A percentile compares a stretch with the other conserved stretches of the same genome.
These are phyloP conservation scores for Microplitis demolitor DNA, from an alignment of 1,140 invertebrate genomes.

Conservation along the genomic window DNA sequence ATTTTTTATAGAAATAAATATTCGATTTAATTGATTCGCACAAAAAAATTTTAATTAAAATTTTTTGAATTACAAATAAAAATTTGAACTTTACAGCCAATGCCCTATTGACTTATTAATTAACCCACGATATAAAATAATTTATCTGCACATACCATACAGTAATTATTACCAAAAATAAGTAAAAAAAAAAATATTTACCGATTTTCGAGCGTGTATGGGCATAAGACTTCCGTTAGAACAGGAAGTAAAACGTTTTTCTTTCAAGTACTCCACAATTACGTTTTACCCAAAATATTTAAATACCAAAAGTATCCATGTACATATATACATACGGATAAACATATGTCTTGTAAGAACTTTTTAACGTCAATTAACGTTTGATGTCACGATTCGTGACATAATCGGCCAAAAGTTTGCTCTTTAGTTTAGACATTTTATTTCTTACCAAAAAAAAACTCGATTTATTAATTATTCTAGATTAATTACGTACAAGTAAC, in stretches of 20 bases:
- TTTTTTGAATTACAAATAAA: too few species aligned
- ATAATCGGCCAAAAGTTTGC: constrained; percentile 45
- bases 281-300: too few species aligned
- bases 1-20: too few species aligned
- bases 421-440: constrained; percentile 47
- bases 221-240: constrained; percentile 57
- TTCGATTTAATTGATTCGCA: too few species aligned
- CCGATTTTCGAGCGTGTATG: constrained; percentile 59
- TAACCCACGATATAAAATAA: too few species aligned
- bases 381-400: constrained; percentile 44
- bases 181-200: constrained; percentile 41
- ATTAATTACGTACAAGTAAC: too few species aligned
- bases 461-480: too few species aligned
- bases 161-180: not conserved
- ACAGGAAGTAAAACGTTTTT: constrained; percentile 3
- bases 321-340: not conserved
- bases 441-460: not conserved
- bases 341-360: not conserved
- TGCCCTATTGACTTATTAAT: too few species aligned
- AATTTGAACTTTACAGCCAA: too few species aligned
- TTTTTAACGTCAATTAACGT: constrained; percentile 38
- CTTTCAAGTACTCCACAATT: not conserved
- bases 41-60: too few species aligned
- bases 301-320: too few species aligned
- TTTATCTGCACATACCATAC: too few species aligned